Base-by-base conservation (phyloP, 2,888 invertebrate species). In the Lasius platythorax region DNA sequence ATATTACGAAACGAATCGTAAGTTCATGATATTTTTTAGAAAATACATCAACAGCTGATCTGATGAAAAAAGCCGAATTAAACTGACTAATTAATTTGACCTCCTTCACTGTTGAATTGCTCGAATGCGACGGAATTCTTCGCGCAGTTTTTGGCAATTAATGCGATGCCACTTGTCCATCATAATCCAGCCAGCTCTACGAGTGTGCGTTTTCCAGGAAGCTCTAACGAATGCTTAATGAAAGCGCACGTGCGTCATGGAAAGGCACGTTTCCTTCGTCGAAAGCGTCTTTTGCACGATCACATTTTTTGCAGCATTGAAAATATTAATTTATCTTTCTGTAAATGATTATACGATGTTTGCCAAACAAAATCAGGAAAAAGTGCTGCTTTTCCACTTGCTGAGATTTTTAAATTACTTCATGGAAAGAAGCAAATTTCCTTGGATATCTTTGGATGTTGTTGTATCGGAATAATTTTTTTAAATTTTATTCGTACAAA, bases 51-150 rank as follows among this genome's bases (percentile, higher is more conserved):
- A 67, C 56, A 67, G 43, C 58, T 78, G 30, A 43, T 15, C 30
- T 30, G 8, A 23, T 70, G 30, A 43, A 58, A 78, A 43, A 78
- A 9, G 9, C 33, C 33, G 33, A 86, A 82, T 64, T 50, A 46
- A 64, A 56, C 58, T 15, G 73, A 76, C 88, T 91, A 92, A 93
- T 92, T 91, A 85, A 87, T 61, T 84, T 83, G 90, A 83, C 92
- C 91, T 92, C 91, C 90, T 83, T 84, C 79, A 89, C 68, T 84
- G 70, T 83, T 91, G 88, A 91, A 92, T 91, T 90, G 88, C 87
- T 85, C 78, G 76, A 75, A 67, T 64, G 70, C 67, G 87, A 72
- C 64, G 61, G 78, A 84, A 83, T 83, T 78, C 82, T 66, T 66
- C 70, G 82, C 64, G 76, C 75, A 76, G 79, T 91, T 92, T 92